These are phyloP conservation scores for Salpingus planirostris DNA, from an alignment of 2,888 invertebrate genomes.

Conservation along the genomic window DNA sequence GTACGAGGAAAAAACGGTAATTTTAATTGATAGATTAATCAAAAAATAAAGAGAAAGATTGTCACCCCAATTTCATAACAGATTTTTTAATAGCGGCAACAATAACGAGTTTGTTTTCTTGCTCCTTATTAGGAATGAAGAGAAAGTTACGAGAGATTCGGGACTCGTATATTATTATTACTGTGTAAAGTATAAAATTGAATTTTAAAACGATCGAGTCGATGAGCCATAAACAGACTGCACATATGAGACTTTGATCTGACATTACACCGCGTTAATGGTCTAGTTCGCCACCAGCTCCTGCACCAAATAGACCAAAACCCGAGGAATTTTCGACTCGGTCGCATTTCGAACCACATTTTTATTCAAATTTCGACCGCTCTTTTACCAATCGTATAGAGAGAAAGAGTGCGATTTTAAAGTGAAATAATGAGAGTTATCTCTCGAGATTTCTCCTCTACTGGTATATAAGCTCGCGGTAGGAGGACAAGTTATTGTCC, in stretches of 20 bases:
- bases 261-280: slow-evolving; percentile 13
- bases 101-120: not conserved
- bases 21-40: too few relatives aligned
- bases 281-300: slow-evolving; percentile 4
- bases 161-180: not conserved
- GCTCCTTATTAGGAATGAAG: not conserved
- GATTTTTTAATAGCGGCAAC: not conserved
- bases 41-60: too few relatives aligned
- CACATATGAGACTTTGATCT: slow-evolving; percentile 18
- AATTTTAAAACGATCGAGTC: slow-evolving; percentile 1
- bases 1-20: too few relatives aligned
- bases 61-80: slow-evolving; percentile 1
- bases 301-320: slow-evolving; percentile 9
- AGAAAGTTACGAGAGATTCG: not conserved
- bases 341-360: not conserved
- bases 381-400: too few relatives aligned
- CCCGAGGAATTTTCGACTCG: slow-evolving; percentile 8
- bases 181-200: too few relatives aligned
- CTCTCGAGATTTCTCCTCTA: too few relatives aligned
- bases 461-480: too few relatives aligned
- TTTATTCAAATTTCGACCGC: too few relatives aligned
- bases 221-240: too few relatives aligned
- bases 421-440: too few relatives aligned
- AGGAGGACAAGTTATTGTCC: too few relatives aligned
- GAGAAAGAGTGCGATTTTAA: too few relatives aligned